phyloP scores from a whole-genome alignment of 30 jellyfish, hydroid and myxozoan species.

The Pseudorhiza aurosa region DNA sequence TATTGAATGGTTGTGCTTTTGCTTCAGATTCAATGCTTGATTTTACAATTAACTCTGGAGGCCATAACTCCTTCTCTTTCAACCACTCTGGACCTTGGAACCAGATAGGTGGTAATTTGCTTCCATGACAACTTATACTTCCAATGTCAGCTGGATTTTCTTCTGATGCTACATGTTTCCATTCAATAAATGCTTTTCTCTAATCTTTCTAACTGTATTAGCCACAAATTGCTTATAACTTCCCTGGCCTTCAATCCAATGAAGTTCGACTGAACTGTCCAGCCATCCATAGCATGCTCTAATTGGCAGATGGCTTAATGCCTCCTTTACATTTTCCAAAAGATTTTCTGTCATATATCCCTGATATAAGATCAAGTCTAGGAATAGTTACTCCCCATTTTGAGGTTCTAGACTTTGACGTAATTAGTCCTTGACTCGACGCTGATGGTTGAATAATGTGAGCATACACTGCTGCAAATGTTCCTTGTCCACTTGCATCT shows the following conservation, averaged over 20 bases:
- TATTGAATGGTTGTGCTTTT: conserved; percentile 55
- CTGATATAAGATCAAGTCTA: conserved; percentile 31
- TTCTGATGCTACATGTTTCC: conserved; percentile 55
- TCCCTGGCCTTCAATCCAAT: conserved; percentile 63
- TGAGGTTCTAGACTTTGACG: conserved; percentile 38
- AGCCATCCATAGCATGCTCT: conserved; percentile 47
- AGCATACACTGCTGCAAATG: conserved; percentile 38
- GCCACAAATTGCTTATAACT: conserved; percentile 69
- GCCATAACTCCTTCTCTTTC: conserved; percentile 39
- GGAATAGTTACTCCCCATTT: conserved; percentile 49
- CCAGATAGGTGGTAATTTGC: conserved; percentile 27
- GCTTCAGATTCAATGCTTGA: conserved; percentile 35
- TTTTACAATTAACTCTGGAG: conserved; percentile 34
- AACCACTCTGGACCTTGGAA: conserved; percentile 63
- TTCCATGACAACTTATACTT: conserved; percentile 50
- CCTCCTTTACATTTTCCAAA: conserved; percentile 1
- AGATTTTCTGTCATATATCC: conserved; percentile 62
- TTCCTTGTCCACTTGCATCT: conserved; percentile 50
- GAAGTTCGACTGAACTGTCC: conserved; percentile 73
- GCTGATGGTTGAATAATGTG: conserved; percentile 5
- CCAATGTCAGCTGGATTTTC: conserved; percentile 74
- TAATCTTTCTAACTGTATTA: conserved; percentile 52
- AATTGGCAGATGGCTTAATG: background rate
- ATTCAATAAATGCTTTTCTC: conserved; percentile 26
- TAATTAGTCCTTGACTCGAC: conserved; percentile 6